Conservation (phyloP, 2,113 vertebrate genomes). For the human (Homo sapiens) region DNA sequence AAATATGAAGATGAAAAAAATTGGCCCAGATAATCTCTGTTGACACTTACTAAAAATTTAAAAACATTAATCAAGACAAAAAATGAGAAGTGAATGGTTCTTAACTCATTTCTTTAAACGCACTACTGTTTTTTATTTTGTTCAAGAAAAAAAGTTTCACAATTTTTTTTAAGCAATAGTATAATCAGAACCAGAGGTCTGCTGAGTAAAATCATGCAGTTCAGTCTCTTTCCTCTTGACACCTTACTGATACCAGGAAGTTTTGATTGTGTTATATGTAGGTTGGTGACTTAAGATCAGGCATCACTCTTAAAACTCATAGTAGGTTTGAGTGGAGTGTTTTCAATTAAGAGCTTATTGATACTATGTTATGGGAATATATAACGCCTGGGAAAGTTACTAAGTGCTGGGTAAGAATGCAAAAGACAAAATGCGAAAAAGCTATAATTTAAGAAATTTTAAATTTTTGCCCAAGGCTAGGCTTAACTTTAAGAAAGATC, state of each 20-base stretch:
- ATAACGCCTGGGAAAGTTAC: background rate
- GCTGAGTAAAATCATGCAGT: slow-evolving; percentile 46
- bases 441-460: slow-evolving; percentile 23
- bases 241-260: slow-evolving; percentile 52
- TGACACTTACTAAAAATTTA: slow-evolving; percentile 45
- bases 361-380: background rate
- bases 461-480: background rate
- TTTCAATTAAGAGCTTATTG: slow-evolving; percentile 40
- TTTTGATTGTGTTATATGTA: slow-evolving; percentile 47
- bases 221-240: slow-evolving; percentile 42
- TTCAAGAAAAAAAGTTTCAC: slow-evolving; percentile 50
- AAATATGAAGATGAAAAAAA: slow-evolving; percentile 31
- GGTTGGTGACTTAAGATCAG: slow-evolving; percentile 49
- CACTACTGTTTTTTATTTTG: slow-evolving; percentile 42
- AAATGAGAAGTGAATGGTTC: slow-evolving; percentile 30
- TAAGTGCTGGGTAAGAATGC: background rate
- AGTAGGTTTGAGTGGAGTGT: slow-evolving; percentile 33
- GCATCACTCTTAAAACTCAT: background rate
- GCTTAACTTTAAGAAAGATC: background rate
- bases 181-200: slow-evolving; percentile 41
- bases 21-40: slow-evolving; percentile 7
- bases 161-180: slow-evolving; percentile 45
- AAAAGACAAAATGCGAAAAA: slow-evolving; percentile 20
- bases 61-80: slow-evolving; percentile 41
- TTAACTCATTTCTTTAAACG: slow-evolving; percentile 36